Evolutionary conservation across 2,797 vertebrate species (phyloP), one percentile per base, ranked within the genome.

Genomic region (Sebastes nivosus): DNA sequence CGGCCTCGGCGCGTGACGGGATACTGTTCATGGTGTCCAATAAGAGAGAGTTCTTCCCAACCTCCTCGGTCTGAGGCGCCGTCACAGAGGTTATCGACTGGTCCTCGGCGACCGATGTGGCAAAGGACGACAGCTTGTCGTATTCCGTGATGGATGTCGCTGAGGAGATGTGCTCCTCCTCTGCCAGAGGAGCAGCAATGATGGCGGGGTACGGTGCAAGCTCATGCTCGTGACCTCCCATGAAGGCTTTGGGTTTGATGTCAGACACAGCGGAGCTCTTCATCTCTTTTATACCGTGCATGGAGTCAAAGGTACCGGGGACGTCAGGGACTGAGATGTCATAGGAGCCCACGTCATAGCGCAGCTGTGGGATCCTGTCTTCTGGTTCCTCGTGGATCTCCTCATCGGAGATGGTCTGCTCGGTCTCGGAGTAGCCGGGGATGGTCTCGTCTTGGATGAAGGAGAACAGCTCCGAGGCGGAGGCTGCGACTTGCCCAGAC

Each of bases 391-490:
- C 98, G 0, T 99, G 97, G 82, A 99, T 99, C 92, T 99, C 99
- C 87, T 99, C 99, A 71, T 99, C 98, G 22, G 99, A 99, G 89
- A 99, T 97, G 4, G 98, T 99, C 94, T 99, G 99, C 79, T 99
- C 99, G 0, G 99, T 99, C 92, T 99, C 99, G 1, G 98, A 99
- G 90, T 98, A 99, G 55, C 96, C 98, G 0, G 98, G 99, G 74
- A 99, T 99, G 24, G 98, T 99, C 94, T 99, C 99, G 5, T 99
- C 98, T 90, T 99, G 98, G 86, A 99, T 99, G 68, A 97, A 99
- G 2, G 97, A 99, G 90, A 99, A 95, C 0, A 97, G 97, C 78
- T 99, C 98, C 0, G 94, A 94, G 77, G 92, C 94, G 12, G 94
- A 88, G 74, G 93, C 89, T 64, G 85, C 68, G 66, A 80, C 50